A percentile compares a stretch with the other conserved stretches of the same genome.
These are phyloP conservation scores for Simalia tracyae DNA, from an alignment of 2,797 vertebrate genomes.

Conservation along the genomic window DNA sequence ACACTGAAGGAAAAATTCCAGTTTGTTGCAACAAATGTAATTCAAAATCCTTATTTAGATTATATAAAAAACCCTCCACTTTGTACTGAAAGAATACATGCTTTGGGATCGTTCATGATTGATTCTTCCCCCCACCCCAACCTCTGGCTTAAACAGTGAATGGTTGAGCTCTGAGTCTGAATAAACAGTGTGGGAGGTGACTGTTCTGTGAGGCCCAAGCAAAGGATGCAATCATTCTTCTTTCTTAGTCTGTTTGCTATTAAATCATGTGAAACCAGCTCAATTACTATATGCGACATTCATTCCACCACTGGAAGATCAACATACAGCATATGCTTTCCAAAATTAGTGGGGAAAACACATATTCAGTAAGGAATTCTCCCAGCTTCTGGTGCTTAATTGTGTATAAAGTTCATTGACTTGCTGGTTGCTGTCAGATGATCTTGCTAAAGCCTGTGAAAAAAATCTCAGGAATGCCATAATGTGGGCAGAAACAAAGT, in stretches of 20 bases:
- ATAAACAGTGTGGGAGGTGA: constrained; percentile 86
- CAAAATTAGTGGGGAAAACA: constrained; percentile 55
- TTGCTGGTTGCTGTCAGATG: constrained; percentile 91
- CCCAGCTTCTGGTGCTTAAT: constrained; percentile 73
- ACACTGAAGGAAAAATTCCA: constrained; percentile 58
- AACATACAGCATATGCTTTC: constrained; percentile 55
- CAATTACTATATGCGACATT: constrained; percentile 66
- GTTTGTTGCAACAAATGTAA: constrained; percentile 56
- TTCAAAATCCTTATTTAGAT: constrained; percentile 64
- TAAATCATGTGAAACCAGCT: constrained; percentile 78
- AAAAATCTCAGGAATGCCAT: constrained; percentile 95
- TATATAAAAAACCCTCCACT: constrained; percentile 60
- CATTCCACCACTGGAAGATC: constrained; percentile 55
- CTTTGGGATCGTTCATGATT: constrained; percentile 74
- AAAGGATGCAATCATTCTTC: constrained; percentile 80
- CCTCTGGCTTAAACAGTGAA: constrained; percentile 81
- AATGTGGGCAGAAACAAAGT: constrained; percentile 90
- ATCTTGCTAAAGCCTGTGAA: constrained; percentile 86
- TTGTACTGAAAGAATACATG: constrained; percentile 69
- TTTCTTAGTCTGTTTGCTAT: constrained; percentile 71
- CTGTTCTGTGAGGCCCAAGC: constrained; percentile 79
- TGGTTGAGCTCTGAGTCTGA: constrained; percentile 83
- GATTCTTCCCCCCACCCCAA: constrained; percentile 54
- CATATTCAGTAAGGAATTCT: constrained; percentile 64
- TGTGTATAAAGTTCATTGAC: constrained; percentile 88